A percentile compares a stretch with the other conserved stretches of the same genome.
Conservation (phyloP, 2,888 invertebrate genomes). For the Dicyrtoma fusca region DNA sequence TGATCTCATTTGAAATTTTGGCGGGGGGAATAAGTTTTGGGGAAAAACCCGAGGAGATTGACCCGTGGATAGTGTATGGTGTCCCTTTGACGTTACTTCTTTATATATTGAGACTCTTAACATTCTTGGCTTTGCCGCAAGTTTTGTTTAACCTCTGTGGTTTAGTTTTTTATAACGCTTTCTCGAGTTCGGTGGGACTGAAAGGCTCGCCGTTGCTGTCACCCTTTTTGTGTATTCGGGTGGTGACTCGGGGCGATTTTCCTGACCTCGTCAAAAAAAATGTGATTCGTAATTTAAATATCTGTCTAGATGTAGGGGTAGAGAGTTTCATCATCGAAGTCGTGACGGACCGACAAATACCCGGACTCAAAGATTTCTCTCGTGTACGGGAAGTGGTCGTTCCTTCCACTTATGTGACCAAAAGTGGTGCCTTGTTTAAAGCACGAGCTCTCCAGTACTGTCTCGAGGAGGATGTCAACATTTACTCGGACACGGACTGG, state of each 20-base stretch:
- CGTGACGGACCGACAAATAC: slow-evolving; percentile 85
- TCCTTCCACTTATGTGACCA: slow-evolving; percentile 81
- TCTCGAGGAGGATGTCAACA: slow-evolving; percentile 85
- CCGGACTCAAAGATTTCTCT: slow-evolving; percentile 67
- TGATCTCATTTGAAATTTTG: slow-evolving; percentile 73
- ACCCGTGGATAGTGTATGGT: slow-evolving; percentile 84
- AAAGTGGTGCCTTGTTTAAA: slow-evolving; percentile 90
- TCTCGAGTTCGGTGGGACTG: slow-evolving; percentile 85
- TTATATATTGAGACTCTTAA: slow-evolving; percentile 77
- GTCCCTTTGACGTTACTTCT: slow-evolving; percentile 72
- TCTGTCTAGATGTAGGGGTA: slow-evolving; percentile 84
- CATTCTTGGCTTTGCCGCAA: slow-evolving; percentile 79
- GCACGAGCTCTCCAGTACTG: slow-evolving; percentile 94
- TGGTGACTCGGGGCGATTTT: slow-evolving; percentile 93
- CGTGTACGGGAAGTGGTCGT: slow-evolving; percentile 87
- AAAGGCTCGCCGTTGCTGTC: slow-evolving; percentile 89
- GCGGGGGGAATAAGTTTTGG: slow-evolving; percentile 65
- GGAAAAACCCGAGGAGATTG: slow-evolving; percentile 64
- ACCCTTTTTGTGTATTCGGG: slow-evolving; percentile 90
- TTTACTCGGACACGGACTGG: slow-evolving; percentile 86
- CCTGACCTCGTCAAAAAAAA: slow-evolving; percentile 86
- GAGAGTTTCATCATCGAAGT: slow-evolving; percentile 96
- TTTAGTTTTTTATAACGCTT: slow-evolving; percentile 86
- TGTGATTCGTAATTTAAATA: slow-evolving; percentile 82
- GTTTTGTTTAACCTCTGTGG: slow-evolving; percentile 81